Conservation (phyloP, 2,888 invertebrate genomes). For the Agonopterix heracliana region DNA sequence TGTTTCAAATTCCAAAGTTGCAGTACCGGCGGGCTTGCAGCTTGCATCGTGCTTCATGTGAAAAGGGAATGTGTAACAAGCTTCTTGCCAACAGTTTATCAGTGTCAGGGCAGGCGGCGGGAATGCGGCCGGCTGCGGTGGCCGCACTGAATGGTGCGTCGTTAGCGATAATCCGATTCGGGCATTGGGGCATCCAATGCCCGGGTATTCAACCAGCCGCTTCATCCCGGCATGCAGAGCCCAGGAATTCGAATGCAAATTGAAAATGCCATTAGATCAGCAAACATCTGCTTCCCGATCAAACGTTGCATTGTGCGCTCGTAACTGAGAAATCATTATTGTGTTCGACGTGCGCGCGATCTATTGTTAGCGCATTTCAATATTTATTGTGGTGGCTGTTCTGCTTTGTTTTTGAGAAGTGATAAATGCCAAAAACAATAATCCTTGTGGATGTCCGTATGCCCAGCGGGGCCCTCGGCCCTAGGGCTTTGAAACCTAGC, state of each 20-base stretch:
- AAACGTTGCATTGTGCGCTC: constrained; percentile 37
- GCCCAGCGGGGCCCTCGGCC: too few species aligned
- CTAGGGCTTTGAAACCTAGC: too few species aligned
- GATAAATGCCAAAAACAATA: too few species aligned
- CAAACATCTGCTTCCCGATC: constrained; percentile 58
- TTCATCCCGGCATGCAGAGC: constrained; percentile 43
- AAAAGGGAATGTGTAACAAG: constrained; percentile 1
- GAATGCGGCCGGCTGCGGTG: constrained; percentile 37
- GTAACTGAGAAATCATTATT: constrained; percentile 27
- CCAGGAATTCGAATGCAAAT: constrained; percentile 66
- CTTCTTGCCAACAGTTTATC: constrained; percentile 31
- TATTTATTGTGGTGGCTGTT: too few species aligned
- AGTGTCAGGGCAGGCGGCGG: constrained; percentile 33
- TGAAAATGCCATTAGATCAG: constrained; percentile 69
- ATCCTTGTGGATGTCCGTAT: too few species aligned
- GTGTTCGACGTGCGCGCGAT: background rate
- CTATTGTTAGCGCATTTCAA: background rate
- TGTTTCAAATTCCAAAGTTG: too few species aligned
- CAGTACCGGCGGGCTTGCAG: too few species aligned
- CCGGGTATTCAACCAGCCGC: constrained; percentile 19
- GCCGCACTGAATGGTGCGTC: constrained; percentile 60
- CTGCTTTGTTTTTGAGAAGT: too few species aligned
- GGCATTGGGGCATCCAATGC: constrained; percentile 40
- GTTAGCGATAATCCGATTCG: constrained; percentile 70
- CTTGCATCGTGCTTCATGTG: too few species aligned